Evolutionary conservation across 2,113 vertebrate species (phyloP).

Genomic region (Meles meles): DNA sequence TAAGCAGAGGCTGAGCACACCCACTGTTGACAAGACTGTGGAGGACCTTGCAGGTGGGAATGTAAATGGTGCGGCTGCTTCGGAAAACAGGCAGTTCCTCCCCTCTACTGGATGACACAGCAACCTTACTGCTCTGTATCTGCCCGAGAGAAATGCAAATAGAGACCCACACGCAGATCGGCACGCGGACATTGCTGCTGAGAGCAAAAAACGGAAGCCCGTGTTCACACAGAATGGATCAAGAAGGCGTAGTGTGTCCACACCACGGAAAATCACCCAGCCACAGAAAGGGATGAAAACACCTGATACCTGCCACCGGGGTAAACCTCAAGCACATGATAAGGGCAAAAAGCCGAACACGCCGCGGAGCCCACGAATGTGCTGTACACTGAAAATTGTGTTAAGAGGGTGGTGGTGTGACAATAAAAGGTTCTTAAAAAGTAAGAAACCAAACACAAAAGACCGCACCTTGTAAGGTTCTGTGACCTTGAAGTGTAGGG

Average conservation of each 20-base stretch:
- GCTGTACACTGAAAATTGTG: neutral
- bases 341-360: neutral
- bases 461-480: neutral
- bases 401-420: no score
- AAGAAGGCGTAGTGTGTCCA: neutral
- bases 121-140: no score
- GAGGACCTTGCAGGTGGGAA: accelerated
- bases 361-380: accelerated
- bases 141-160: neutral
- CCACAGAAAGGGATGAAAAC: neutral
- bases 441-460: neutral
- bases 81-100: neutral
- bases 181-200: neutral
- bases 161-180: neutral
- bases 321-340: neutral
- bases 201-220: no score
- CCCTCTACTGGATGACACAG: neutral
- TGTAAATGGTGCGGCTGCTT: neutral
- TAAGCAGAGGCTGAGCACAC: no score
- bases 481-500: no score
- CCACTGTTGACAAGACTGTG: neutral
- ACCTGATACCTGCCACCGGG: accelerated
- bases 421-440: neutral
- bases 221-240: no score
- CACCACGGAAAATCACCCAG: neutral